These are phyloP conservation scores for Lepidurus arcticus DNA, from an alignment of 1,140 invertebrate species.

Conservation along the genomic window DNA sequence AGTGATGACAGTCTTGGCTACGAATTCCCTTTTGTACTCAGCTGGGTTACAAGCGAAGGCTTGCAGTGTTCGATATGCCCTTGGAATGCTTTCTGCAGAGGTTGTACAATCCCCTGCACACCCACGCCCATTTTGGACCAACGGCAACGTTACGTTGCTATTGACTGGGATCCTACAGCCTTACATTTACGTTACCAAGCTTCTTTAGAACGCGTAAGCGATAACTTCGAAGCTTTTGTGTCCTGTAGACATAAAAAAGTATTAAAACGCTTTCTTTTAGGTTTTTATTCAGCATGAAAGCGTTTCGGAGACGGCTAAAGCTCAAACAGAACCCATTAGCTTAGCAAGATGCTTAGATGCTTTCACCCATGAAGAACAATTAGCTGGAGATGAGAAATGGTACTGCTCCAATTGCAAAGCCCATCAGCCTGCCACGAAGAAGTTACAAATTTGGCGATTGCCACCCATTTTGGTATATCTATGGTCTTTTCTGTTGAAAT, in stretches of 20 bases:
- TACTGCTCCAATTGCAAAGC: constrained; percentile 74
- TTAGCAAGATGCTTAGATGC: constrained; percentile 70
- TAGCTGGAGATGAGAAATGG: constrained; percentile 69
- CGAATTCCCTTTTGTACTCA: constrained; percentile 79
- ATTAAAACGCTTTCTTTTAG: constrained; percentile 44
- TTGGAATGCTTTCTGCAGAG: constrained; percentile 78
- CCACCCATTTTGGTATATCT: constrained; percentile 72
- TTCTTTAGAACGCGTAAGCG: constrained; percentile 63
- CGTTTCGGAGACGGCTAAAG: constrained; percentile 57
- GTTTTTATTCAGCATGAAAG: constrained; percentile 65
- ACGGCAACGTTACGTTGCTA: constrained; percentile 54
- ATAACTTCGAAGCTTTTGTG: not conserved
- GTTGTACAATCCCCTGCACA: constrained; percentile 69
- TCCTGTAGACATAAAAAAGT: not conserved
- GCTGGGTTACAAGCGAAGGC: constrained; percentile 62
- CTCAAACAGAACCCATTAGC: constrained; percentile 70
- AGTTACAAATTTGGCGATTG: constrained; percentile 80
- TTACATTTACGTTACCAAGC: constrained; percentile 80
- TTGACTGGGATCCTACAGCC: constrained; percentile 86
- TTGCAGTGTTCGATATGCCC: constrained; percentile 72
- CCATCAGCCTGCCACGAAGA: constrained; percentile 76
- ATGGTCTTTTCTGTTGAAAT: constrained; percentile 32
- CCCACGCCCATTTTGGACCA: constrained; percentile 44
- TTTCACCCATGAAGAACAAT: constrained; percentile 76
- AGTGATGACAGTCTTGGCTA: constrained; percentile 85